A percentile compares a stretch with the other conserved stretches of the same genome.
Conservation (phyloP, 2,888 invertebrate species). For the Panopea generosa region DNA sequence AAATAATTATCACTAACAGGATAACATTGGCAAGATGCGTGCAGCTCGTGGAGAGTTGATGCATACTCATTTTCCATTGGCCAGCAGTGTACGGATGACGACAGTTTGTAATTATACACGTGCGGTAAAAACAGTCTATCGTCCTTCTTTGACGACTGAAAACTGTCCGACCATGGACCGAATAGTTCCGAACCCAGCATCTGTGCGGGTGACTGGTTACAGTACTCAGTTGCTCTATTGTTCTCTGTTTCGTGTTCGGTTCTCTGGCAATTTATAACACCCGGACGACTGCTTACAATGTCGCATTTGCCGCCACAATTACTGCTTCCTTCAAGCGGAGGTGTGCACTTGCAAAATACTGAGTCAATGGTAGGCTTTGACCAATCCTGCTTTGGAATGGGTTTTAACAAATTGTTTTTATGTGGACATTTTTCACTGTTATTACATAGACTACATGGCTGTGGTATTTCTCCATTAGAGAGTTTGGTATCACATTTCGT, state of each 20-base stretch:
- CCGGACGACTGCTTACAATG: not conserved
- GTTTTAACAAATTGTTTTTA: too few relatives aligned
- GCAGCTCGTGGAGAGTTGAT: too few relatives aligned
- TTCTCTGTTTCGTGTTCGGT: not conserved
- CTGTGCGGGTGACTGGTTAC: too few relatives aligned
- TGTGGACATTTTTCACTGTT: too few relatives aligned
- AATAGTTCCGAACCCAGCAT: slow-evolving; percentile 15
- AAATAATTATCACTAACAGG: not conserved
- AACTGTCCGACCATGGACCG: slow-evolving; percentile 34
- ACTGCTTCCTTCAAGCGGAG: too few relatives aligned
- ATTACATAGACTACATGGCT: not conserved
- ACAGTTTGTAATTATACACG: slow-evolving; percentile 29
- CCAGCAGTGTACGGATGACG: slow-evolving; percentile 17
- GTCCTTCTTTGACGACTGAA: not conserved
- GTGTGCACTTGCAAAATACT: too few relatives aligned
- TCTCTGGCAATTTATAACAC: not conserved
- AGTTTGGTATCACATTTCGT: not conserved
- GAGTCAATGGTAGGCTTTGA: too few relatives aligned
- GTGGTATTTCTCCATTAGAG: not conserved
- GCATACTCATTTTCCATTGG: slow-evolving; percentile 7
- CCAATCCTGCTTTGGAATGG: too few relatives aligned
- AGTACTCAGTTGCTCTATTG: too few relatives aligned
- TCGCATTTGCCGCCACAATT: too few relatives aligned
- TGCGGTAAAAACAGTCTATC: slow-evolving; percentile 13
- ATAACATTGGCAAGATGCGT: too few relatives aligned